Evolutionary conservation across 2,888 invertebrate species (phyloP), one percentile per base, ranked within the genome.

Genomic region (Encarsia formosa): DNA sequence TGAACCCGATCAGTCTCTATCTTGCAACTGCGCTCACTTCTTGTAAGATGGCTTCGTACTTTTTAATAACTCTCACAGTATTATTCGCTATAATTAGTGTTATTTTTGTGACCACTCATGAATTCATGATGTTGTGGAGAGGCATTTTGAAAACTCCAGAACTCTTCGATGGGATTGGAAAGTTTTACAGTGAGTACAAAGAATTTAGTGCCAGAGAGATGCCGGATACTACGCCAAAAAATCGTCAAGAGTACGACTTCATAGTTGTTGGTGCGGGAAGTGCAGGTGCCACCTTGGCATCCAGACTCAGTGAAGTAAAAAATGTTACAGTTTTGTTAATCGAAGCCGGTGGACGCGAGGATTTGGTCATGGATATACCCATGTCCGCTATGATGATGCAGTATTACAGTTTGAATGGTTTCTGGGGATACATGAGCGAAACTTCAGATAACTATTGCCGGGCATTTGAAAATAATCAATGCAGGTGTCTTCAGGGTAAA

Each of bases 281-380:
- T 8, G 45, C 45, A n/a, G 45, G 45, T 5, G 9, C 35, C 3
- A 15, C 26, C 6, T 24, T 45, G 11, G 45, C 45, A 13, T 22
- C 45, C 5, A 45, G 45, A 22, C 45, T 45, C 8, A 37, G 24
- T 24, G 45, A 45, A 19, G 26, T 37, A 2, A 8, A 34, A 13
- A 3, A 26, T 19, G 8, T 11, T 3, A 35, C 20, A 15, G 15
- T 45, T 23, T n/a, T 45, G 15, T 23, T 45, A 16, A 43, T 51
- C 4, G 51, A 51, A 26, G 44, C 51, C 3, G 51, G 51, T 15
- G 26, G 34, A 1, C 40, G 45, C 4, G 51, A 51, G 22, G 16
- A 11, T 20, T 15, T 40, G 5, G 5, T 41, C 1, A 35, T 35
- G 20, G 31, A 45, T 9, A n/a, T 51, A 2, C 51, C 51, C 2